phyloP scores from a whole-genome alignment of 2,113 vertebrate genomes.

The Prinia subflava region DNA sequence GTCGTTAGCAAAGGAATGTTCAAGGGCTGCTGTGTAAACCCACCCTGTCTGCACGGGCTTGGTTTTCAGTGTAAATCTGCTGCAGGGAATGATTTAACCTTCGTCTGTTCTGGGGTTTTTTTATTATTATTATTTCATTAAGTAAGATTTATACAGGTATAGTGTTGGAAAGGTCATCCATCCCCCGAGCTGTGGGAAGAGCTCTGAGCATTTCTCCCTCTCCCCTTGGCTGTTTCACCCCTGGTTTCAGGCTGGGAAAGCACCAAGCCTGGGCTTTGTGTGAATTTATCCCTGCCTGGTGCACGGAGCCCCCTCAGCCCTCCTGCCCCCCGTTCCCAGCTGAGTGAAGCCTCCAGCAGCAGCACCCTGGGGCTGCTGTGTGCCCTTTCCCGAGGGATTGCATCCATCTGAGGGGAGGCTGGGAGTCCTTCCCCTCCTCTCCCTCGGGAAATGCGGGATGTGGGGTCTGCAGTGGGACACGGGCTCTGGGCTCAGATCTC shows the following conservation, averaged over 20 bases:
- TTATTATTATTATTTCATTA: conserved; percentile 73
- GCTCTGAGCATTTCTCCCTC: conserved; percentile 16
- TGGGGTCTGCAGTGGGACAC: not conserved
- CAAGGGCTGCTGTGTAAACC: conserved; percentile 36
- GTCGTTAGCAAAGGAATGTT: conserved; percentile 16
- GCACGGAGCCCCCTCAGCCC: not conserved
- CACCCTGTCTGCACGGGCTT: conserved; percentile 18
- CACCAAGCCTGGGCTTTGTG: not conserved
- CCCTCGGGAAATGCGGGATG: rapidly evolving
- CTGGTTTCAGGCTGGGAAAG: not conserved
- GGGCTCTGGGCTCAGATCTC: not conserved
- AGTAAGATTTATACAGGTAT: conserved; percentile 77
- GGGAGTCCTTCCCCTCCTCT: not conserved
- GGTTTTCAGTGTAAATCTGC: conserved; percentile 63
- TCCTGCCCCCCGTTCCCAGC: not conserved
- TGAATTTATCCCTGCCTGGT: conserved; percentile 10
- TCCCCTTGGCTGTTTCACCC: not conserved
- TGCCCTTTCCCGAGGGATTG: not conserved
- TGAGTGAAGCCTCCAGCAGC: not conserved
- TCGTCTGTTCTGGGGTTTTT: conserved; percentile 52
- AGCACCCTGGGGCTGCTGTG: not conserved
- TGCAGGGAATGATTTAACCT: conserved; percentile 72
- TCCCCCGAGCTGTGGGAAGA: conserved; percentile 58
- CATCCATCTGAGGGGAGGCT: not conserved
- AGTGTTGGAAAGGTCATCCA: conserved; percentile 70